Base-by-base conservation (phyloP, 2,888 invertebrate species). In the Orthosia gracilis region DNA sequence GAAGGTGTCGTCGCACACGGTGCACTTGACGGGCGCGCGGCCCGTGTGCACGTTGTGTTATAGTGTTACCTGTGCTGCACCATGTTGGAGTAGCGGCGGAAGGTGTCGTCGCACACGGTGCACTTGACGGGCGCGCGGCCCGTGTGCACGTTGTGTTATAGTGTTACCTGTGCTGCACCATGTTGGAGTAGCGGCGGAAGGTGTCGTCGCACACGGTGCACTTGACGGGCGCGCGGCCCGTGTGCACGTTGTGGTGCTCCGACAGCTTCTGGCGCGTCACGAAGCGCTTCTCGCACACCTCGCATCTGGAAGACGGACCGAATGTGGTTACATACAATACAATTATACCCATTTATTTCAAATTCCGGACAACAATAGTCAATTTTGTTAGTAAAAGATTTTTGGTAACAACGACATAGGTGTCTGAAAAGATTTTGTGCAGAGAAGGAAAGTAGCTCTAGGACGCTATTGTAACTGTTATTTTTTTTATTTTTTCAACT, bases 211-310 rank as follows among this genome's bases (percentile, higher is more conserved):
- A 99, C 77, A 98, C 91, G 82, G 97, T 98, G 92, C 98, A 98
- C 93, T 98, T 98, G 87, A 98, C 97, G 15, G 98, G 98, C 55
- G 98, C 96, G 59, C 97, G 97, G 11, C 98, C 98, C 0, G 98
- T 98, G 93, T 99, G 98, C 76, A 97, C 97, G 92, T 98, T 98
- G 94, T 97, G 97, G 89, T 99, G 98, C 92, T 98, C 98, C 73
- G 97, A 97, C 78, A 98, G 94, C 90, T 98, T 98, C 94, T 98
- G 98, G 66, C 98, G 97, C 45, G 98, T 98, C 61, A 98, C 96
- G 93, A 98, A 99, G 62, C 98, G 97, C 93, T 98, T 98, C 90
- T 98, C 97, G 91, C 98, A 99, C 21, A 98, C 97, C 7, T 97
- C 97, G 89, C 98, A 98, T 85, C 97, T 97, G 76, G 1, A 79